Evolutionary conservation across 2,888 invertebrate genomes (phyloP).

Genomic region (Trissoscelio sp.): DNA sequence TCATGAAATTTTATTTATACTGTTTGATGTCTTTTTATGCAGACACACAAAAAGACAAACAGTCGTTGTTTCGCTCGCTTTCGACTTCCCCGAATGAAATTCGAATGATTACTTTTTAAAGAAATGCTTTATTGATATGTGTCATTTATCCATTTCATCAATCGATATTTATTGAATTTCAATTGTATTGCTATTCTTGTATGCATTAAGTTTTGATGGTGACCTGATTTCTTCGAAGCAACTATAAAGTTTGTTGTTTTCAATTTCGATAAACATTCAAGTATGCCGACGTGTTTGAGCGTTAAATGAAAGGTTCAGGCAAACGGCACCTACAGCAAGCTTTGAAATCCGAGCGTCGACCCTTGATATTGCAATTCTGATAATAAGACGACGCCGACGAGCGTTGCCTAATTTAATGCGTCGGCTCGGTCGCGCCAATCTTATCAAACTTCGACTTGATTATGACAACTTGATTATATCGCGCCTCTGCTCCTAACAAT

Average conservation of each 20-base stretch:
- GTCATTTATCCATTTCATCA: too few relatives aligned
- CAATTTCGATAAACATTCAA: not conserved
- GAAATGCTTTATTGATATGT: too few relatives aligned
- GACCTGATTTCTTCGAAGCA: not conserved
- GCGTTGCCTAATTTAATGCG: slow-evolving; percentile 54
- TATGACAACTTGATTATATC: slow-evolving; percentile 53
- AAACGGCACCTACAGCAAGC: not conserved
- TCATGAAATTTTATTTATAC: slow-evolving; percentile 36
- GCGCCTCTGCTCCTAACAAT: slow-evolving; percentile 34
- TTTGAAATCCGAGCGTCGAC: not conserved
- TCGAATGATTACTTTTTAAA: too few relatives aligned
- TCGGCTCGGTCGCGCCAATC: slow-evolving; percentile 40
- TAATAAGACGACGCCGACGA: slow-evolving; percentile 35
- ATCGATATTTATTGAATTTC: too few relatives aligned
- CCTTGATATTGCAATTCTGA: slow-evolving; percentile 27
- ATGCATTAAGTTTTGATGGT: not conserved
- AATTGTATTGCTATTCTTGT: too few relatives aligned
- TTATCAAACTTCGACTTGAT: slow-evolving; percentile 60
- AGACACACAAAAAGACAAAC: not conserved
- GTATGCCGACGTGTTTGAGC: not conserved
- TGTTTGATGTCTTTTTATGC: slow-evolving; percentile 6
- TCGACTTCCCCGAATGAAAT: too few relatives aligned
- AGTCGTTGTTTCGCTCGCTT: not conserved
- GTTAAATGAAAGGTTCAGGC: not conserved
- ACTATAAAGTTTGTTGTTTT: not conserved